Percentiles rank a stretch among this genome's conserved stretches.
phyloP scores from a whole-genome alignment of 2,797 vertebrate genomes.

The Sebastes baramenuke region DNA sequence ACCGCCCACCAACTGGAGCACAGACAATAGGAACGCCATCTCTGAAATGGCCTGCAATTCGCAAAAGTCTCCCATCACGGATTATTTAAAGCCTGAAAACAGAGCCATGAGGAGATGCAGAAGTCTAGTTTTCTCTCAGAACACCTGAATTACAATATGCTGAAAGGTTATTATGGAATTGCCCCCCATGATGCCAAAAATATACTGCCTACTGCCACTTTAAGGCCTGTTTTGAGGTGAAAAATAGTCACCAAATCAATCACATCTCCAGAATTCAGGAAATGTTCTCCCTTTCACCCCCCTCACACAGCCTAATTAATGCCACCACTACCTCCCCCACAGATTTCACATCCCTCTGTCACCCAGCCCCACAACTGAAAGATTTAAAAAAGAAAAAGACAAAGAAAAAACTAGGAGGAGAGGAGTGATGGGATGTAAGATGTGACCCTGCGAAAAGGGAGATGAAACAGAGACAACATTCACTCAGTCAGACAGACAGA shows the following conservation, averaged over 20 bases:
- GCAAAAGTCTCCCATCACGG: too few species aligned
- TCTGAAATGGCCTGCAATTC: too few species aligned
- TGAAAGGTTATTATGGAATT: too few species aligned
- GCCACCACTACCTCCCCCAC: neutral
- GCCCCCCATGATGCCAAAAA: accelerated
- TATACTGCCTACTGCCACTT: too few species aligned
- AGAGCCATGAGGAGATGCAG: too few species aligned
- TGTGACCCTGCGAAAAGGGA: neutral
- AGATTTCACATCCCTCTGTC: neutral
- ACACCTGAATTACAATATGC: too few species aligned
- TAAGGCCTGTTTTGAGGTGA: neutral
- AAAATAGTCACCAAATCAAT: neutral
- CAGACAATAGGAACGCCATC: too few species aligned
- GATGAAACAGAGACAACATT: conserved; percentile 1
- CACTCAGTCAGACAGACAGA: conserved; percentile 14
- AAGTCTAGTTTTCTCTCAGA: too few species aligned
- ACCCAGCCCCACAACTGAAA: neutral
- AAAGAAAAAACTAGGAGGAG: neutral
- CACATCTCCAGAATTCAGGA: neutral
- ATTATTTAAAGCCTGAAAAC: too few species aligned
- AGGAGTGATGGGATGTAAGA: neutral
- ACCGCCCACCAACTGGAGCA: too few species aligned
- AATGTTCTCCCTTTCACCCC: neutral
- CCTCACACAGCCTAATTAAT: neutral
- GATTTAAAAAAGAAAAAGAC: neutral